phyloP scores from a whole-genome alignment of 1,140 invertebrate genomes.

The Leguminivora glycinivorella region DNA sequence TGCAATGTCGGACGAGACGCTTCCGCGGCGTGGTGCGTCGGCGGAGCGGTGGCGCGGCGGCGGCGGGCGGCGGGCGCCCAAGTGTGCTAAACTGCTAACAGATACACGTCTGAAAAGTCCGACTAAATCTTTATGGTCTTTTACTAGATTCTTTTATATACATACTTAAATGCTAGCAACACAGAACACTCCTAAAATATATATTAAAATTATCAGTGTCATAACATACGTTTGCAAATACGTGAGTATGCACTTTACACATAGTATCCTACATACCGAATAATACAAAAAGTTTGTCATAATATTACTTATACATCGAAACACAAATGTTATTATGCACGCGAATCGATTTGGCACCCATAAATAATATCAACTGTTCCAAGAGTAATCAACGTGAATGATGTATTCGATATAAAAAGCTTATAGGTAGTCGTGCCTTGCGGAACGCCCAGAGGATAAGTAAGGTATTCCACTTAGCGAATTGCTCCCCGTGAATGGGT shows the following conservation, averaged over 20 bases:
- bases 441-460: conserved; percentile 59
- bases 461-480: conserved; percentile 65
- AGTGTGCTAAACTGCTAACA: too few species aligned
- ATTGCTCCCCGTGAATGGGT: conserved; percentile 56
- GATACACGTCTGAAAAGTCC: neutral
- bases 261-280: neutral
- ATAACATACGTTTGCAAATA: neutral
- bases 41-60: neutral
- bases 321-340: conserved; percentile 38
- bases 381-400: conserved; percentile 52
- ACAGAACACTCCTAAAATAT: neutral
- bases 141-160: neutral
- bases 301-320: neutral
- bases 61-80: too few species aligned
- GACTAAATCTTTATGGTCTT: neutral
- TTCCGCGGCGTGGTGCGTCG: conserved; percentile 47
- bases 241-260: neutral
- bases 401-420: conserved; percentile 62
- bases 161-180: neutral
- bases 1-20: conserved; percentile 55
- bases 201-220: neutral
- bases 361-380: conserved; percentile 38
- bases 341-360: conserved; percentile 33
- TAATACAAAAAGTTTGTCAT: neutral
- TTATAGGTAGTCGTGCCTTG: conserved; percentile 58